Conservation (phyloP, 1,140 invertebrate genomes). For the Campoletis sonorensis region DNA sequence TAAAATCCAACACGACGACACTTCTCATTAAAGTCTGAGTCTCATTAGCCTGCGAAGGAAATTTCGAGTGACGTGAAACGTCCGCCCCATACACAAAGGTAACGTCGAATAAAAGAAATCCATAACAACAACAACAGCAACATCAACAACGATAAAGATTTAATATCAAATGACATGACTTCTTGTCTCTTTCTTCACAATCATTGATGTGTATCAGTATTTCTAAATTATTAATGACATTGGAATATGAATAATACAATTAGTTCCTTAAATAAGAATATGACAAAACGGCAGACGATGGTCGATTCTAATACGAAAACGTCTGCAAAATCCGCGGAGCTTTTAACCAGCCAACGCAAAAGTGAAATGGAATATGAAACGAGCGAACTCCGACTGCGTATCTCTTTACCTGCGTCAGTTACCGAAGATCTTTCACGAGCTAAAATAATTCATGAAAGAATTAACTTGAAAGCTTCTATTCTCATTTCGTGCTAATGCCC, state of each 20-base stretch:
- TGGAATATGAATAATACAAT: too few relatives aligned
- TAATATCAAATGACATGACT: too few relatives aligned
- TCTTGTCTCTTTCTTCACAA: background rate
- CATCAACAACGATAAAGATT: too few relatives aligned
- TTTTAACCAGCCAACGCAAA: background rate
- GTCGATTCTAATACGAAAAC: too few relatives aligned
- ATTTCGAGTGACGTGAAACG: background rate
- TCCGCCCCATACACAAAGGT: background rate
- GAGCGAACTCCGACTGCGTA: background rate
- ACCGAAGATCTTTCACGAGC: background rate
- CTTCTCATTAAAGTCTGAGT: background rate
- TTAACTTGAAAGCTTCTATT: background rate
- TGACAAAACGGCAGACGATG: too few relatives aligned
- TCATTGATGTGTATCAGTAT: too few relatives aligned
- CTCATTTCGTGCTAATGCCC: background rate
- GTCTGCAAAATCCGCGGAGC: too few relatives aligned
- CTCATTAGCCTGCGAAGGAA: background rate
- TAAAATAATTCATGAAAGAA: background rate
- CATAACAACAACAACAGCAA: too few relatives aligned
- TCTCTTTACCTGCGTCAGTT: background rate
- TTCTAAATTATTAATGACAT: too few relatives aligned
- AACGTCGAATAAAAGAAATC: background rate
- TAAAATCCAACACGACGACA: background rate
- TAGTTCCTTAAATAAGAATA: too few relatives aligned
- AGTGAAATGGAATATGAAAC: background rate